phyloP scores from a whole-genome alignment of 2,113 vertebrate genomes.

The Oryzias curvinotus region DNA sequence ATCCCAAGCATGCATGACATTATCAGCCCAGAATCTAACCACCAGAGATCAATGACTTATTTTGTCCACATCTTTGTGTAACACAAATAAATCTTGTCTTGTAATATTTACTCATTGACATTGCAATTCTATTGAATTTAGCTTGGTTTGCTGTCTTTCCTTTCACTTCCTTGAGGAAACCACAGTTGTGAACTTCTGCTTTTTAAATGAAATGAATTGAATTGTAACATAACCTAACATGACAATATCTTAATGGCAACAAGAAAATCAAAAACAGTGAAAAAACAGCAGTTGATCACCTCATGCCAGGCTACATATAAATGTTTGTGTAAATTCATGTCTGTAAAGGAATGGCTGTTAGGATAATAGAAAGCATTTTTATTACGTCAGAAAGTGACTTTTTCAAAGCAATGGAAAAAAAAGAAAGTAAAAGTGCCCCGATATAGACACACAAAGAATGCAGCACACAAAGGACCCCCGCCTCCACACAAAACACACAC shows the following conservation, averaged over 20 bases:
- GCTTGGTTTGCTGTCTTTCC: too few species aligned
- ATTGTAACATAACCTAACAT: too few species aligned
- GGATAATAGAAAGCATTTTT: constrained; percentile 3
- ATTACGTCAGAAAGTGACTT: constrained; percentile 11
- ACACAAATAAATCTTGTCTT: too few species aligned
- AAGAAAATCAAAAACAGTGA: constrained; percentile 3
- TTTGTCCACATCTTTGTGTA: too few species aligned
- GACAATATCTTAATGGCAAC: neutral
- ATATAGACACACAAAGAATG: neutral
- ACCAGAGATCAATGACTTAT: too few species aligned
- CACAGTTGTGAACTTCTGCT: too few species aligned
- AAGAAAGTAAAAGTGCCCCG: constrained; percentile 10
- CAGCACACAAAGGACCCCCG: constrained; percentile 5
- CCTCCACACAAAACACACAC: constrained; percentile 3
- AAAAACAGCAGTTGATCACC: neutral
- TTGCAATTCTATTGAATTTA: too few species aligned
- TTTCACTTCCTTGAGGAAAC: too few species aligned
- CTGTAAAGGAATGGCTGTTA: neutral
- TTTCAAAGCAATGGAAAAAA: constrained; percentile 17
- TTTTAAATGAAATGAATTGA: too few species aligned
- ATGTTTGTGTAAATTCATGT: neutral
- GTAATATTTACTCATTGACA: too few species aligned
- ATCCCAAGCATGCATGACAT: too few species aligned
- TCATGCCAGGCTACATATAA: neutral
- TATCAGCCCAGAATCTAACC: too few species aligned